Evolutionary conservation across 2,888 invertebrate species (phyloP), one percentile per base, ranked within the genome.

Genomic region (Cacoxenus indagator): DNA sequence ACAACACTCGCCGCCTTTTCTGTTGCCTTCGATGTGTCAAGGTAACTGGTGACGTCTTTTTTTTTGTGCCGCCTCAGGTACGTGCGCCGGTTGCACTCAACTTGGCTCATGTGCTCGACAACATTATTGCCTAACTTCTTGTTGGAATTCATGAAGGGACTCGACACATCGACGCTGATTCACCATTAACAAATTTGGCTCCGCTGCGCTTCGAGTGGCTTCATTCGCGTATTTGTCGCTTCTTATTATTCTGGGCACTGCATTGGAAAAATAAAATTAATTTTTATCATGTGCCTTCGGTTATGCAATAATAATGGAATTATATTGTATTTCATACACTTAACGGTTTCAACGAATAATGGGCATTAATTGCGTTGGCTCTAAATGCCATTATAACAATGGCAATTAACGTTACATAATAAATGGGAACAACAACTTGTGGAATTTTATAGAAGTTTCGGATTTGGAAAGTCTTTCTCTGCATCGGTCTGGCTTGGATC

Each of bases 41-140:
- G 85, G 85, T 85, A 85, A 82, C 85, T 81, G 76, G 76, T 85
- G 86, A 86, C 86, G 86, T 85, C 76, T 62, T 62, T 62, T 31
- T 57, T 4, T 26, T 27, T 5, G n/a, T 19, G 78, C 57, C 24
- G 51, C 51, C 69, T 67, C 72, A 70, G 66, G 70, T 70, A 64
- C 72, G 67, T 67, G 70, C 67, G 59, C 31, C 31, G 31, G 59
- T 54, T 31, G 26, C 19, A 17, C 9, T 29, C 27, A 11, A 26
- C 26, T 22, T 55, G 55, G n/a, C 51, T 51, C 17, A 9, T 19
- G 11, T 51, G 22, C 2, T 26, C n/a, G 4, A 24, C n/a, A 2
- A 4, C 5, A 19, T 61, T 43, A 79, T 81, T 81, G 80, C 80
- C 83, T 81, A 81, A 81, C 82, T 77, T 76, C 19, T 26, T 59